phyloP scores from a whole-genome alignment of 2,797 vertebrate genomes.

The Notolepis coatsorum region DNA sequence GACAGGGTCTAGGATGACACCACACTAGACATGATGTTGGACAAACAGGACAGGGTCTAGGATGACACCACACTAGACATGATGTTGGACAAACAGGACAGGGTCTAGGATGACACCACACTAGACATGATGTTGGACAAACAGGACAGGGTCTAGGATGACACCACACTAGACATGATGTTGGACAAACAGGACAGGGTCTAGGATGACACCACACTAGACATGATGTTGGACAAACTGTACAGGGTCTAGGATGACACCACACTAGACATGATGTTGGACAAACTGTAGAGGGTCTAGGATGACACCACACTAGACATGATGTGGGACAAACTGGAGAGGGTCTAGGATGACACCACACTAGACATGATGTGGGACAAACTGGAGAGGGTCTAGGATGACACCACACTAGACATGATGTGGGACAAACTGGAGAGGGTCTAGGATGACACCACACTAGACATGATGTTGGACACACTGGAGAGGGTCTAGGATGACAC shows the following conservation, averaged over 20 bases:
- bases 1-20: background rate
- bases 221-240: background rate
- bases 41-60: background rate
- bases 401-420: background rate
- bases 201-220: background rate
- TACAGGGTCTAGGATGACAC: background rate
- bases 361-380: background rate
- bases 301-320: background rate
- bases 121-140: background rate
- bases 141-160: background rate
- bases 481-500: background rate
- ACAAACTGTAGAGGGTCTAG: background rate
- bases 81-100: background rate
- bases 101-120: background rate
- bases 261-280: background rate
- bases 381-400: background rate
- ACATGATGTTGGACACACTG: background rate
- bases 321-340: background rate
- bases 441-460: background rate
- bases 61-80: background rate
- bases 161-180: background rate
- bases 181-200: background rate
- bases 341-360: background rate
- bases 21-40: background rate
- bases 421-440: slow-evolving; percentile 1